Base-by-base conservation (phyloP, 2,797 vertebrate genomes). In the Bothrops alternatus region DNA sequence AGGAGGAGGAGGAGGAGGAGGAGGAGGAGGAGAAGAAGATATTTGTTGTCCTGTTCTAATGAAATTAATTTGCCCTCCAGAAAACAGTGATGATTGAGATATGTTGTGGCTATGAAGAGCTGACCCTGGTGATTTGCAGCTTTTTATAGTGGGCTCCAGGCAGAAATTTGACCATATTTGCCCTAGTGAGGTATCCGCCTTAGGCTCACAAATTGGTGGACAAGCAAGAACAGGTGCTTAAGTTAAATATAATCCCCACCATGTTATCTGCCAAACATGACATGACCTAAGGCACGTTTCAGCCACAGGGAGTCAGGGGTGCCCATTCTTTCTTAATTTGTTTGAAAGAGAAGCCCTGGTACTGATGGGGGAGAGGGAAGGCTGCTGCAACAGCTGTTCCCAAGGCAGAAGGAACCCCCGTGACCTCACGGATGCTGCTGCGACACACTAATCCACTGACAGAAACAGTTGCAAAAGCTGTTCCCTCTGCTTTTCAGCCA, bases 401-500 rank as follows among this genome's bases (percentile, higher is more conserved):
- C 73, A 82, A 47, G 37, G 37, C 8, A 47, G 20, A 82, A 82
- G 10, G 37, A 25, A 25, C 20, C 73, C 73, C 10, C 4, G 10
- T 37, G 42, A n/a, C 90, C 88, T n/a, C 57, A 47, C n/a, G 87
- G 91, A 20, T 92, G 65, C 55, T 42, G 14, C n/a, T 42, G 14
- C n/a, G 4, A n/a, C 93, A 28, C 20, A 32, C 0, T 0, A 93
- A 23, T 37, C 42, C 25, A 6, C 3, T 3, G 65, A 20, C 61
- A 58, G 42, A 58, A 90, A 91, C 28, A 26, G 91, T 94, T 90
- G 86, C n/a, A 13, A 88, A 13, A 88, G 37, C 26, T 11, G 1
- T 88, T 93, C 90, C 65, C 69, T 89, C 91, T 89, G n/a, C 25
- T 8, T 47, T 26, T 86, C 60, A 90, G 73, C 85, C 23, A 14